Percentiles rank a stretch among this genome's conserved stretches.
Conservation (phyloP, 2,113 vertebrate genomes). For the Solenodon paradoxus region DNA sequence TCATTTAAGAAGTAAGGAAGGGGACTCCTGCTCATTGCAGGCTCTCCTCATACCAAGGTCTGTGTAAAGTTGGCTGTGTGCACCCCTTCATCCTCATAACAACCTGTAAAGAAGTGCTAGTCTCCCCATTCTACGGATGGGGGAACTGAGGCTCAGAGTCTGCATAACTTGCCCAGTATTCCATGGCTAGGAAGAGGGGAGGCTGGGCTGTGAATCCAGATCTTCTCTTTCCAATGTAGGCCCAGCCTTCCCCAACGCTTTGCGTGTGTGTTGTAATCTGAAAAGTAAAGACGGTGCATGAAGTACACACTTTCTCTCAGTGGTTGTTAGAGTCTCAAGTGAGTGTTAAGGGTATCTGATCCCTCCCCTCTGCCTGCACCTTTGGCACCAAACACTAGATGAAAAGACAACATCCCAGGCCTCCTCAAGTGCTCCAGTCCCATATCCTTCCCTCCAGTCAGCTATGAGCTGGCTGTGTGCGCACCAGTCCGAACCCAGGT, state of each 20-base stretch:
- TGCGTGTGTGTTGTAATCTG: not conserved
- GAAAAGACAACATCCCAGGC: not conserved
- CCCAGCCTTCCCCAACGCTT: not conserved
- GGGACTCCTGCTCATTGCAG: accelerated
- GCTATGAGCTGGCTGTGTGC: not conserved
- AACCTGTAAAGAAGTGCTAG: not conserved
- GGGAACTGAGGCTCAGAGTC: not conserved
- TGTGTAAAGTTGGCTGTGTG: not conserved
- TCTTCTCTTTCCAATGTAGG: not conserved
- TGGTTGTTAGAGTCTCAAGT: not conserved
- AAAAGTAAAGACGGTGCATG: not conserved
- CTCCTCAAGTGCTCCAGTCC: not conserved
- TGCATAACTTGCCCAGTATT: not conserved
- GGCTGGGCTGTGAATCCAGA: not conserved
- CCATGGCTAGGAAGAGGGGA: not conserved
- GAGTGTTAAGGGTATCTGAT: not conserved
- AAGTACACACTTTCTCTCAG: not conserved
- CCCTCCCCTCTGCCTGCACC: not conserved
- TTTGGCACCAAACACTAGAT: not conserved
- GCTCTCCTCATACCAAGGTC: not conserved
- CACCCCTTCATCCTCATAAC: not conserved
- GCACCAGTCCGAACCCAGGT: not conserved
- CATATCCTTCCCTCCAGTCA: not conserved
- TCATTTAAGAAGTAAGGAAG: not conserved
- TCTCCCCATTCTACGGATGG: not conserved